Conservation (phyloP, 2,888 invertebrate species). For the Pachymerium ferrugineum region DNA sequence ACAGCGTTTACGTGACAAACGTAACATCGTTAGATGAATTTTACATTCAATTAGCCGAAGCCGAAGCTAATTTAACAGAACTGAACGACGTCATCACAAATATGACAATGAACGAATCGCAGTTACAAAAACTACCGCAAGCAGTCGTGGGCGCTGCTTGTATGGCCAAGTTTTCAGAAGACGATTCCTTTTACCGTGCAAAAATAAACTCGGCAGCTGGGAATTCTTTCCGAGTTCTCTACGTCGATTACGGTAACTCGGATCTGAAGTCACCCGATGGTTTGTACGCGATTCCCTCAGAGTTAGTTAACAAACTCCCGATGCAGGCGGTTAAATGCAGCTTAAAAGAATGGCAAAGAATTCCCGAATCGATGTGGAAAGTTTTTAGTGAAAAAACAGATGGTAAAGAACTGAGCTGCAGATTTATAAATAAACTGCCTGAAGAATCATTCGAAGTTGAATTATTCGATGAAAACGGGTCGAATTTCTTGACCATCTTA, state of each 20-base stretch:
- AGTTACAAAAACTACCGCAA: not conserved
- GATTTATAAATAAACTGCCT: not conserved
- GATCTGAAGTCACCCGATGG: not conserved
- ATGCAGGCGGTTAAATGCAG: not conserved
- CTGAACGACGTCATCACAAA: not conserved
- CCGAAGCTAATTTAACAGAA: not conserved
- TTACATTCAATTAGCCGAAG: not conserved
- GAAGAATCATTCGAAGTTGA: not conserved
- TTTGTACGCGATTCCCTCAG: not conserved
- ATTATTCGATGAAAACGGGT: not conserved
- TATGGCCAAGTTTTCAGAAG: not conserved
- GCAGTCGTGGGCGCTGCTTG: not conserved
- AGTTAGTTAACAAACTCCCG: not conserved
- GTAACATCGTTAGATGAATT: not conserved
- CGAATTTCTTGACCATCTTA: not conserved
- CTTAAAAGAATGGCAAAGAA: not conserved
- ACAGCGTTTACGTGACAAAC: not conserved
- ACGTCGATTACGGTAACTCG: conserved; percentile 23
- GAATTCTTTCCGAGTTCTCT: not conserved
- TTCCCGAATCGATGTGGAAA: not conserved
- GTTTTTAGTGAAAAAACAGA: not conserved
- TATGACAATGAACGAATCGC: not conserved
- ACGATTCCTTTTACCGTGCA: not conserved
- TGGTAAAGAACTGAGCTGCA: not conserved
- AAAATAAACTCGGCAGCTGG: not conserved